Base-by-base conservation (phyloP, 2,113 vertebrate species). In the Dasyornis broadbenti region DNA sequence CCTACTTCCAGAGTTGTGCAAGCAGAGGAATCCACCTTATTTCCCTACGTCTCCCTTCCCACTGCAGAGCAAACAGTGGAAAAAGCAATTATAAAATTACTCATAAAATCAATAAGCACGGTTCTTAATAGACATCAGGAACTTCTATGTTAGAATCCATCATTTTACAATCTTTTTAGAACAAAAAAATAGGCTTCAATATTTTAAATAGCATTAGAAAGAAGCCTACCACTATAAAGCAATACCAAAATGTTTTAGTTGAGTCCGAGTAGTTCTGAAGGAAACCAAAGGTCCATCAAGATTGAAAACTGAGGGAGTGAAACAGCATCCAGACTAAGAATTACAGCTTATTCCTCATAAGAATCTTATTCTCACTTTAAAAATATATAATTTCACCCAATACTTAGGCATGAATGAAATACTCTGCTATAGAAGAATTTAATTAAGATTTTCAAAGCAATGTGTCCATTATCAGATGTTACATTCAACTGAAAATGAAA, bases 401-500 rank as follows among this genome's bases (percentile, higher is more conserved):
- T 68, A 60, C 59, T 85, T 90, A 56, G 39, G 60, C 15, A 52
- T 52, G 77, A 94, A 79, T 20, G 12, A 92, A 94, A 86, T 52
- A 80, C 19, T 35, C 76, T 86, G 80, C 83, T 77, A 52, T 28
- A 87, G 79, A 83, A 83, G n/a, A 90, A 77, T 89, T 81, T 54
- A 87, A 93, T 84, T 60, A 80, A 92, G 53, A 75, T 75, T 94
- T 95, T 66, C 57, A 81, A 95, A 97, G 89, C 80, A 93, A 87
- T 39, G 42, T 78, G 26, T 45, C 30, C 53, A 77, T 89, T 94
- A 93, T 94, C 93, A 90, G 63, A 87, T 50, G 33, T 64, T 89
- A 56, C 6, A 6, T 82, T 97, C 91, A 94, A 94, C 87, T 66
- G 71, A 92, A 96, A 81, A 94, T 56, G 72, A 95, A 95, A 92